A percentile compares a stretch with the other conserved stretches of the same genome.
These are phyloP conservation scores for Arctocebus calabarensis DNA, from an alignment of 2,797 vertebrate genomes.

Conservation along the genomic window DNA sequence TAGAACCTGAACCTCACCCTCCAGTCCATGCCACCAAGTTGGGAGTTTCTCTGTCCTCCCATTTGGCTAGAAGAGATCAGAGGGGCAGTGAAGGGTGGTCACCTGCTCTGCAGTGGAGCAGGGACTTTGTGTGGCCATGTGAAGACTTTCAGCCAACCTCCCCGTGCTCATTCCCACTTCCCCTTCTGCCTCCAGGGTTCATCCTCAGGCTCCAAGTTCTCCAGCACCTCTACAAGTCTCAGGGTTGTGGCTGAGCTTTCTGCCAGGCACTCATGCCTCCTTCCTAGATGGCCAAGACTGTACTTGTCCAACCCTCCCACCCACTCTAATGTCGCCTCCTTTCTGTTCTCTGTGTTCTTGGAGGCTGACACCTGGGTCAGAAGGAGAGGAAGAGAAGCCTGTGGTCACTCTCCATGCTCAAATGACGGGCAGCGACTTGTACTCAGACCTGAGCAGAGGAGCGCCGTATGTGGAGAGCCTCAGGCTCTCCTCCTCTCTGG, in stretches of 20 bases:
- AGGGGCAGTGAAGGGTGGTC: not conserved
- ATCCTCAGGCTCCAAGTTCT: not conserved
- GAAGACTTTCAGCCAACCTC: not conserved
- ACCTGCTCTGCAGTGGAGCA: not conserved
- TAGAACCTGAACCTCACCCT: not conserved
- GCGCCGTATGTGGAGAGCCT: not conserved
- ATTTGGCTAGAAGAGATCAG: not conserved
- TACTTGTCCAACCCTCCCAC: not conserved
- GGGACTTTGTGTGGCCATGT: no score
- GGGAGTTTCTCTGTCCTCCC: not conserved
- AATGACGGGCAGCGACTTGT: not conserved
- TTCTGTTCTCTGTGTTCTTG: not conserved
- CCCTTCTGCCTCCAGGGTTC: not conserved
- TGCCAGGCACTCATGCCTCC: not conserved
- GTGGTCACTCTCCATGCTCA: not conserved
- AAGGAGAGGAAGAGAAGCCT: not conserved
- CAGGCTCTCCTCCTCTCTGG: no score
- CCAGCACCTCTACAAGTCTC: not conserved
- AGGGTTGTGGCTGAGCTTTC: not conserved
- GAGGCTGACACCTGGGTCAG: not conserved
- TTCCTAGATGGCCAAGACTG: no score
- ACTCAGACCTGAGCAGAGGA: not conserved
- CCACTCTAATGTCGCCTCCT: not conserved
- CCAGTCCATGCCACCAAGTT: not conserved
- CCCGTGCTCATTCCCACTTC: not conserved